Evolutionary conservation across 2,797 vertebrate species (phyloP), one percentile per base, ranked within the genome.

Genomic region (Hyperoplus lanceolatus): DNA sequence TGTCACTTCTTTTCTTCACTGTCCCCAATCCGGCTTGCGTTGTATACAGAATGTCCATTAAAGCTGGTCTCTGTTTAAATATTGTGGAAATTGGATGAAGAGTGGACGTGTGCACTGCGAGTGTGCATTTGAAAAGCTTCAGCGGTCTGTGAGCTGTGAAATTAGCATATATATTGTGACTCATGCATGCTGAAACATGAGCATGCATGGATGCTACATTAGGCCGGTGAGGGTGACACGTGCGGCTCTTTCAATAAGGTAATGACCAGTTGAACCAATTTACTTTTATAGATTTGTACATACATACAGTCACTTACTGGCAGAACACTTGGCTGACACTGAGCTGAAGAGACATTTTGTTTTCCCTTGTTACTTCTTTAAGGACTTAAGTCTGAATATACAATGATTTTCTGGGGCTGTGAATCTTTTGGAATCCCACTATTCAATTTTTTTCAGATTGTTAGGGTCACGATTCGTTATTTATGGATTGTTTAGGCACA

Each of bases 91-190:
- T 70, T 57, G 69, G 54, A 82, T 60, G 48, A 58, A 59, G 53
- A 56, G 65, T 62, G 65, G 81, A 83, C 76, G 61, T 15, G 11
- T 88, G 54, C 50, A 80, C 68, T 82, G 71, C 53, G 64, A 45
- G 55, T 59, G n/a, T 0, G 65, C 38, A 75, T 66, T 83, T 71
- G 71, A 89, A 77, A 55, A 82, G 83, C 79, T 85, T 62, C 63
- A 77, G 66, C 70, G 58, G 78, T 66, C 79, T 80, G 79, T 61
- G 79, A 85, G 85, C 71, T 63, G 68, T 83, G 71, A 81, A 92
- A 94, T 94, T 92, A 80, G 86, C 91, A 93, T 93, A 93, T 94
- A 93, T 92, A 93, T 93, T 92, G 85, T 87, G 64, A 48, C 51
- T 81, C 55, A 77, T 49, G 78, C 51, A 49, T 57, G 63, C 38